phyloP scores from a whole-genome alignment of 2,113 vertebrate genomes.

The Gallinago media region DNA sequence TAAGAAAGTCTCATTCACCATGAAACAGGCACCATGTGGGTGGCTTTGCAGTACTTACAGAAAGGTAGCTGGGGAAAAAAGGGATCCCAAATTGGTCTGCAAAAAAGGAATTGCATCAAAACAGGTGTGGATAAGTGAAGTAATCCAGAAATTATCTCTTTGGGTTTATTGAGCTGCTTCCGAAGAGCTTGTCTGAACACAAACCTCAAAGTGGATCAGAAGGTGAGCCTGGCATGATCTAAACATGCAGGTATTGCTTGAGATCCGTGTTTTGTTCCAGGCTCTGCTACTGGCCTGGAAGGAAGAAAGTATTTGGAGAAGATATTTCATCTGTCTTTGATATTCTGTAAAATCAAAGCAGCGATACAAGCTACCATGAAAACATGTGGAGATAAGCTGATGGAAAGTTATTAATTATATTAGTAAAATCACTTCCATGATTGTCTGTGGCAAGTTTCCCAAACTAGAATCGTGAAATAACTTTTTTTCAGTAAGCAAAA shows the following conservation, averaged over 20 bases:
- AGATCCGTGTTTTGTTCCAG: neutral
- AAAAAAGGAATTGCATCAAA: neutral
- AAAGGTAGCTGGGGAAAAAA: neutral
- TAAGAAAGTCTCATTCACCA: neutral
- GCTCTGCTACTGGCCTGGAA: conserved; percentile 23
- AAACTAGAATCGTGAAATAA: neutral
- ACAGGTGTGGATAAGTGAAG: neutral
- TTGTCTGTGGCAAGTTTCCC: conserved; percentile 8
- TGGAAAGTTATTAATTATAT: conserved; percentile 30
- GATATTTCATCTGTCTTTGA: conserved; percentile 7
- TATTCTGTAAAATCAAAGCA: conserved; percentile 47
- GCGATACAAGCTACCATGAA: neutral
- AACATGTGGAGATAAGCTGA: conserved; percentile 25
- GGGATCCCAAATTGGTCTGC: neutral
- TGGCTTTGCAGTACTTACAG: neutral
- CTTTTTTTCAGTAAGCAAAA: neutral
- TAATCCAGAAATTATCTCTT: neutral
- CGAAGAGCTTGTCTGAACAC: conserved; percentile 17
- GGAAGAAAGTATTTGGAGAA: neutral
- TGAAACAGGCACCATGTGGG: neutral
- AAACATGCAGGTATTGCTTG: neutral
- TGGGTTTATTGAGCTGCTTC: neutral
- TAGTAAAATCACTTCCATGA: neutral
- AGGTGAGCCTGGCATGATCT: neutral
- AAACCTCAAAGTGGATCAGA: conserved; percentile 1